These are phyloP conservation scores for Pollimyrus isidori DNA, from an alignment of 2,113 vertebrate species.

Conservation along the genomic window DNA sequence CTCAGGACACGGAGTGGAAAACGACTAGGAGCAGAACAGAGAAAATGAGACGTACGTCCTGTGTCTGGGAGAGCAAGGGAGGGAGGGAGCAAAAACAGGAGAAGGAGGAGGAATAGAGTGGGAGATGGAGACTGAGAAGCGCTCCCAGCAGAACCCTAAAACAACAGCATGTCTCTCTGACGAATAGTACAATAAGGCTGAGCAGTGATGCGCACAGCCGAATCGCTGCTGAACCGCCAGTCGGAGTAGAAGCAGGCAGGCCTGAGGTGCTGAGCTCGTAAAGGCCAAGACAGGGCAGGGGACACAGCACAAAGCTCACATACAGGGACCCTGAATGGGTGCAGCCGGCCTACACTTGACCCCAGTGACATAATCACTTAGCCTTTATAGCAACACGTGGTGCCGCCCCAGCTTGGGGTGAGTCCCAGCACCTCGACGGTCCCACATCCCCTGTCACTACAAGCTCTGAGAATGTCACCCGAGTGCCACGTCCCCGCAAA, in stretches of 20 bases:
- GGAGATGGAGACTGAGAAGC: slow-evolving; percentile 40
- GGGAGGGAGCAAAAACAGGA: slow-evolving; percentile 14
- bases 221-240: slow-evolving; percentile 48
- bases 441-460: background rate
- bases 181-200: slow-evolving; percentile 49
- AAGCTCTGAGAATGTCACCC: background rate
- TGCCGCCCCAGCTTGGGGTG: background rate
- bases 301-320: background rate
- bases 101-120: slow-evolving; percentile 27
- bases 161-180: slow-evolving; percentile 57
- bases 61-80: background rate
- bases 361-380: background rate
- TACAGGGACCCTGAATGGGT: background rate
- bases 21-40: background rate
- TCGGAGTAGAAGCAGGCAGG: slow-evolving; percentile 27
- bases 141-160: slow-evolving; percentile 58
- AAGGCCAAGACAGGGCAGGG: background rate
- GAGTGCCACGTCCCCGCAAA: background rate
- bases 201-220: slow-evolving; percentile 49
- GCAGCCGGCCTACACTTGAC: background rate
- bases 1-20: background rate
- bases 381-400: background rate
- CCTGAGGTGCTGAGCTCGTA: background rate
- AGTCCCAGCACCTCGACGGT: background rate
- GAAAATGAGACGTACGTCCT: background rate